Evolutionary conservation across 2,113 vertebrate species (phyloP), one percentile per base, ranked within the genome.

Genomic region (Microtus oregoni): DNA sequence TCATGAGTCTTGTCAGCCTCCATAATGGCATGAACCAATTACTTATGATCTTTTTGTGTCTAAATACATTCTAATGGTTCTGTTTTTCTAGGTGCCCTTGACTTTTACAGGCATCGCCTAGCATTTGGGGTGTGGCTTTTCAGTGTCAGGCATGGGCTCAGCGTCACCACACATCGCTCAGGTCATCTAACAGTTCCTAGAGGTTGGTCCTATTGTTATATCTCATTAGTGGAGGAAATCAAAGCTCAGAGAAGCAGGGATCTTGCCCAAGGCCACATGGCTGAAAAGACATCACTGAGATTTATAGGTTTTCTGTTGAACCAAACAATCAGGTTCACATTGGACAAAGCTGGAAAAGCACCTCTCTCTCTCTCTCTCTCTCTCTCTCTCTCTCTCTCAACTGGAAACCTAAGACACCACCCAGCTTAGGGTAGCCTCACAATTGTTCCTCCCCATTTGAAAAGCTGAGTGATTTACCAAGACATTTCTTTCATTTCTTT

Each of bases 391-490:
- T n/a, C 70, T 19, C 70, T 72, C 22, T 75, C 70, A 35, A 91
- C 47, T 68, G 63, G 61, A 94, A 86, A 73, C 76, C 44, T 72
- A 86, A 94, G 67, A 73, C 38, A 77, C 52, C n/a, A 63, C 22
- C 15, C 65, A 83, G 67, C 52, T 95, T 61, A 35, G 72, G 9
- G 13, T 4, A 26, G 38, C 77, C 61, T 2, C 7, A 8, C 67
- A 17, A 10, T 35, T 81, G 78, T 93, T n/a, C 41, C 88, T 41
- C 24, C 76, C 90, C 55, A 4, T 35, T 86, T 87, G 55, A 94
- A 92, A 97, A 94, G 67, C 91, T n/a, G 52, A 86, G 86, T 90
- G 17, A 96, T 92, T 87, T 86, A 63, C 77, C 91, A 94, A 83
- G 91, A 70, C 3, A 52, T 52, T 52, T 52, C 52, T 52, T 52